phyloP scores from a whole-genome alignment of 2,888 invertebrate genomes.

The Oligia strigilis region DNA sequence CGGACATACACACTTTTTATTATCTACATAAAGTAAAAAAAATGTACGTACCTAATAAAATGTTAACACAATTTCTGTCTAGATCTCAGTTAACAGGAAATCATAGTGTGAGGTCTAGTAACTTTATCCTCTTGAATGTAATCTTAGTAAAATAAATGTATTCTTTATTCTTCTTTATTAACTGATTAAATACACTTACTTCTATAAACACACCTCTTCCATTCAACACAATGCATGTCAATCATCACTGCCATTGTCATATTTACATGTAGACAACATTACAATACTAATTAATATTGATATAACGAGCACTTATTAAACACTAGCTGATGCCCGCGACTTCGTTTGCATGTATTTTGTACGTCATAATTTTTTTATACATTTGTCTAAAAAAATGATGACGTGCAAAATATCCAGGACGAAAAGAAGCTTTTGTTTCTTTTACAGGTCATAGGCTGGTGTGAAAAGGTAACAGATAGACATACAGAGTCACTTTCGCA shows the following conservation, averaged over 20 bases:
- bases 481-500: background rate
- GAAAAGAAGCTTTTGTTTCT: background rate
- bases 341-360: background rate
- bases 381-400: background rate
- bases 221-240: conserved; percentile 18
- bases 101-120: too few species aligned
- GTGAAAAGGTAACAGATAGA: background rate
- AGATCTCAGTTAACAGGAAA: too few species aligned
- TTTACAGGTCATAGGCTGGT: background rate
- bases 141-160: background rate
- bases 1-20: too few species aligned
- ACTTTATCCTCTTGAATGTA: background rate
- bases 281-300: conserved; percentile 24
- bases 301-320: background rate
- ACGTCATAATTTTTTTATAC: background rate
- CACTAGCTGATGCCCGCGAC: background rate
- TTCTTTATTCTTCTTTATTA: background rate
- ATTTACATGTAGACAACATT: conserved; percentile 6
- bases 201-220: conserved; percentile 9
- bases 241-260: conserved; percentile 19
- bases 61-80: too few species aligned
- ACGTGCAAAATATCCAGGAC: too few species aligned
- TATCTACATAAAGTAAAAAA: too few species aligned
- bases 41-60: too few species aligned
- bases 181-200: background rate